Evolutionary conservation across 2,888 invertebrate genomes (phyloP).

Genomic region (Apoda limacodes): DNA sequence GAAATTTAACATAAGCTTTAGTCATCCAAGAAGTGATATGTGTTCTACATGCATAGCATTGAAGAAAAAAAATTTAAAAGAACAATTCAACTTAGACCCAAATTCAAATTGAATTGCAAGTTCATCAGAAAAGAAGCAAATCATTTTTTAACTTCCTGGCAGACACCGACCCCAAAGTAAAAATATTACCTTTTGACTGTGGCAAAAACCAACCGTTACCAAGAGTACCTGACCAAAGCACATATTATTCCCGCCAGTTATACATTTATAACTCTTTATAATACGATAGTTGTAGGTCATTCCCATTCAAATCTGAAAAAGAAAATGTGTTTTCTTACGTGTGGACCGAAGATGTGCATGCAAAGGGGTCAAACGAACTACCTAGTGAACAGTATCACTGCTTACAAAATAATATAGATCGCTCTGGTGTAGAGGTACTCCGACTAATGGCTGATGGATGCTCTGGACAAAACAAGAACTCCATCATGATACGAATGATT

Average conservation of each 20-base stretch:
- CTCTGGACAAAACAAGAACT: constrained; percentile 27
- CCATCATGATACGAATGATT: constrained; percentile 23
- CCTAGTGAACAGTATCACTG: constrained; percentile 23
- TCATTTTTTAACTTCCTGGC: no score
- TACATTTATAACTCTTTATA: constrained; percentile 14
- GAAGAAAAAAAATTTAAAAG: constrained; percentile 15
- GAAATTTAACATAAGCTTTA: constrained; percentile 15
- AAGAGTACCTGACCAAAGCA: constrained; percentile 15
- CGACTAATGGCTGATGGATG: constrained; percentile 27
- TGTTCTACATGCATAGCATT: constrained; percentile 15
- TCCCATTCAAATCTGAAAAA: constrained; percentile 8
- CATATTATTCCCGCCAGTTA: constrained; percentile 16
- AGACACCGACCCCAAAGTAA: constrained; percentile 10
- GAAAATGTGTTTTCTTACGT: constrained; percentile 14
- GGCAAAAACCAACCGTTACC: constrained; percentile 14
- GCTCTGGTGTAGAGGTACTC: constrained; percentile 18
- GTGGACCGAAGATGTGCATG: constrained; percentile 17
- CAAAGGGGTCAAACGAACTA: constrained; percentile 23
- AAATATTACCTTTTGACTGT: constrained; percentile 14
- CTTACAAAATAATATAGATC: constrained; percentile 16
- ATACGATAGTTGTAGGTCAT: constrained; percentile 12
- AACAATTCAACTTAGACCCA: constrained; percentile 10
- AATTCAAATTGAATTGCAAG: no score
- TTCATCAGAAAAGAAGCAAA: no score
- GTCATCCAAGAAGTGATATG: constrained; percentile 9